Percentiles rank a stretch among this genome's conserved stretches.
Conservation (phyloP, 2,113 vertebrate species). For the Hemiscyllium ocellatum region DNA sequence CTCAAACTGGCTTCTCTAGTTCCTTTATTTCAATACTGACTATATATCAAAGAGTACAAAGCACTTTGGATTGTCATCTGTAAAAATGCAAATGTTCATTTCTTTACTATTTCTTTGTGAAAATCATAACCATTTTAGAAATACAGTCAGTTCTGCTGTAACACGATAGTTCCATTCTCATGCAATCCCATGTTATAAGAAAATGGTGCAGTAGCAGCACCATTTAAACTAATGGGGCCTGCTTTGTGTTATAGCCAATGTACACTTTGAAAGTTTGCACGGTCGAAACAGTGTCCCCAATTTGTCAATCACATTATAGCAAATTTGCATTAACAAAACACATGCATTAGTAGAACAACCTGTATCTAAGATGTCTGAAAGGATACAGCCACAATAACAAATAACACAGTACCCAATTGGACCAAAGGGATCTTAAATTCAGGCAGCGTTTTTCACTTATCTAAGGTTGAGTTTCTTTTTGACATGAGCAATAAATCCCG, state of each 20-base stretch:
- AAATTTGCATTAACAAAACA: too few relatives aligned
- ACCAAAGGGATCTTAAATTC: conserved; percentile 11
- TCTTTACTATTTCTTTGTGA: background rate
- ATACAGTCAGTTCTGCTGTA: background rate
- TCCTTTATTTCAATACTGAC: background rate
- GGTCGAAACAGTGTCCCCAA: too few relatives aligned
- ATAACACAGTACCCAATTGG: background rate
- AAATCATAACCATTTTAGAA: background rate
- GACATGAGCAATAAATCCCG: conserved; percentile 12
- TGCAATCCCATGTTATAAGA: too few relatives aligned
- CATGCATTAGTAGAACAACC: too few relatives aligned
- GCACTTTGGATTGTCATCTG: background rate
- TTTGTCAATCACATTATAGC: too few relatives aligned
- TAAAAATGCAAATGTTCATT: background rate
- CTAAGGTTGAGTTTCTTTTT: background rate
- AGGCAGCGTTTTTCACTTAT: background rate
- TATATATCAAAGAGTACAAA: background rate
- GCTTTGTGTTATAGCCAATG: too few relatives aligned
- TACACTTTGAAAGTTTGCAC: too few relatives aligned
- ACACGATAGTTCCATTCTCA: too few relatives aligned
- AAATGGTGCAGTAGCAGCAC: too few relatives aligned
- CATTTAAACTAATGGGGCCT: too few relatives aligned
- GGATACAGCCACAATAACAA: background rate
- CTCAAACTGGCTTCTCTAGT: background rate
- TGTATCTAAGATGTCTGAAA: background rate